Percentiles rank a stretch among this genome's conserved stretches.
Conservation (phyloP, 1,140 invertebrate species). For the Cyclargus thomasi region DNA sequence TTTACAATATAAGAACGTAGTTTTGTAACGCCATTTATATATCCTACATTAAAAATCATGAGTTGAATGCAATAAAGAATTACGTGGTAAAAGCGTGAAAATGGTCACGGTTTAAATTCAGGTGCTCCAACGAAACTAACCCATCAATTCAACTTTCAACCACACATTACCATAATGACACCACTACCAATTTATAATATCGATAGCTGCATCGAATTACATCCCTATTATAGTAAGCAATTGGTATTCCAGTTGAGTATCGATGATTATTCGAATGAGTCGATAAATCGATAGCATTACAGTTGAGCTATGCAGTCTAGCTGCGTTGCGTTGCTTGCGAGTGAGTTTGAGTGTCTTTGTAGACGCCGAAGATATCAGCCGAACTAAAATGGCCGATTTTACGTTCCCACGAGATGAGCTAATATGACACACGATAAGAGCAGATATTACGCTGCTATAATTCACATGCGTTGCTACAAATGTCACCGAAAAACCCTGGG, state of each 20-base stretch:
- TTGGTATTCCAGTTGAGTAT: conserved; percentile 30
- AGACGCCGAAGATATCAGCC: no score
- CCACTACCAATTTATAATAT: conserved; percentile 14
- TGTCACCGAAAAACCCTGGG: no score
- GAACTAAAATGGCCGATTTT: no score
- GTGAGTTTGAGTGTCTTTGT: no score
- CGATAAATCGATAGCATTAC: conserved; percentile 42
- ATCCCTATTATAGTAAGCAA: conserved; percentile 17
- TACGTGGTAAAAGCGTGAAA: not conserved
- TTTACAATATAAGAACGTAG: no score
- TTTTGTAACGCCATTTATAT: no score
- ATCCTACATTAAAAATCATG: no score
- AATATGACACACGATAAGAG: no score
- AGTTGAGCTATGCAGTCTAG: not conserved
- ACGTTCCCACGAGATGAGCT: no score
- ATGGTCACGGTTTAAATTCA: not conserved
- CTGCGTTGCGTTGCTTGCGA: not conserved
- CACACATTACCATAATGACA: conserved; percentile 9
- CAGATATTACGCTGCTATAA: no score
- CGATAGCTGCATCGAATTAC: conserved; percentile 16
- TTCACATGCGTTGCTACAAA: no score
- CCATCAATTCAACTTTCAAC: not conserved
- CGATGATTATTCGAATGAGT: conserved; percentile 44
- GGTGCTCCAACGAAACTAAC: not conserved
- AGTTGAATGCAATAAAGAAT: not conserved